Evolutionary conservation across 2,797 vertebrate species (phyloP), one percentile per base, ranked within the genome.

Genomic region (Taeniopygia guttata): DNA sequence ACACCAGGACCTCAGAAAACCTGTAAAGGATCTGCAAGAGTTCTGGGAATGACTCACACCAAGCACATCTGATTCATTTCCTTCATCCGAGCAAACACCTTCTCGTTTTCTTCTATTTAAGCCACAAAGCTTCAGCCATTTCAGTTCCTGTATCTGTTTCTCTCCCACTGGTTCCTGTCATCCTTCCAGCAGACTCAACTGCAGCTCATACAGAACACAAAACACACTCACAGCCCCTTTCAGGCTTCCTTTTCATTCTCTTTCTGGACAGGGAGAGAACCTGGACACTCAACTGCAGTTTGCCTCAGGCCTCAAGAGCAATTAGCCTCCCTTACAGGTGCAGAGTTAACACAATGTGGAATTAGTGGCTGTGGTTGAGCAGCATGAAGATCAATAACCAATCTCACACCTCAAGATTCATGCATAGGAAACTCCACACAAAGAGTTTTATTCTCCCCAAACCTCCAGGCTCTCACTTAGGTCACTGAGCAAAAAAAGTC

Each of bases 131-230:
- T 87, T 85, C 81, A 92, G 89, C 73, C 89, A 85, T 66, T 94
- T 96, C 86, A 69, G 93, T 64, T 94, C 77, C 94, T 70, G 36
- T 29, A 60, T 60, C 93, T 76, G 83, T 94, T 96, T 94, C 96
- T 86, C 87, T 84, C 86, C 93, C 94, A 88, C 88, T 73, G 59
- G 42, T 94, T 91, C 79, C 73, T 85, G 93, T 80, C 95, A 94
- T 11, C 77, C 93, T 93, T 95, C 90, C 88, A 93, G 84, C 85
- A 94, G 87, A 51, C 69, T 87, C 62, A 83, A 80, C 45, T 87
- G 77, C 48, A 69, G 56, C 80, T 69, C 59, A 18, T 4, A 9
- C 2, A 48, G 46, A 94, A 34, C 38, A 52, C 54, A 40, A 52
- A 21, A 87, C 38, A 86, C 36, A 5, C 56, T 43, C 64, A 21